Evolutionary conservation across 1,140 invertebrate species (phyloP).

Genomic region (Sinella curviseta): DNA sequence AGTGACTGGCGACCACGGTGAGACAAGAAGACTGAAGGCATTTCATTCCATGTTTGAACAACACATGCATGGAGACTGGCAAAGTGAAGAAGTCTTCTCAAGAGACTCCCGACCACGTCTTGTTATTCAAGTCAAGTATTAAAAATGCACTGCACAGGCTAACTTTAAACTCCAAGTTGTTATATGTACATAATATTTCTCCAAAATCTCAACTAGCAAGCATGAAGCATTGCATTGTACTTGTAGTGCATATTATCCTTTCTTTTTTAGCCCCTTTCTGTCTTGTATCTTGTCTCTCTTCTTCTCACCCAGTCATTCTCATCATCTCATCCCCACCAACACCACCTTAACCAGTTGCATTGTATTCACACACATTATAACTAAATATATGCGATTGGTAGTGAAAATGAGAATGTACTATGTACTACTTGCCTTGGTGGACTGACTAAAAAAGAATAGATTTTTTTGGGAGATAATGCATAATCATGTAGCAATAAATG

Average conservation of each 20-base stretch:
- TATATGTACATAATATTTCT: not conserved
- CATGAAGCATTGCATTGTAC: not conserved
- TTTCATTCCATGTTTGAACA: not conserved
- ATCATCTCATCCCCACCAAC: not conserved
- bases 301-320: not conserved
- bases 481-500: not conserved
- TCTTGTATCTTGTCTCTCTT: not conserved
- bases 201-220: not conserved
- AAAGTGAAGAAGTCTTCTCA: not conserved
- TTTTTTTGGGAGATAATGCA: conserved; percentile 12
- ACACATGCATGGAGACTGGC: not conserved
- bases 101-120: not conserved
- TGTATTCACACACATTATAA: too few relatives aligned
- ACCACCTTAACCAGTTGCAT: not conserved
- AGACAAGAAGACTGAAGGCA: not conserved
- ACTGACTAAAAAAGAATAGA: conserved; percentile 8
- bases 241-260: not conserved
- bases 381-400: not conserved
- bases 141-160: not conserved
- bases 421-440: not conserved
- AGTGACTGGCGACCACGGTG: not conserved
- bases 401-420: not conserved
- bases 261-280: not conserved
- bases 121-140: not conserved
- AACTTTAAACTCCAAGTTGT: not conserved